A percentile compares a stretch with the other conserved stretches of the same genome.
These are phyloP conservation scores for Phyllotreta cruciferae DNA, from an alignment of 2,888 invertebrate genomes.

Conservation along the genomic window DNA sequence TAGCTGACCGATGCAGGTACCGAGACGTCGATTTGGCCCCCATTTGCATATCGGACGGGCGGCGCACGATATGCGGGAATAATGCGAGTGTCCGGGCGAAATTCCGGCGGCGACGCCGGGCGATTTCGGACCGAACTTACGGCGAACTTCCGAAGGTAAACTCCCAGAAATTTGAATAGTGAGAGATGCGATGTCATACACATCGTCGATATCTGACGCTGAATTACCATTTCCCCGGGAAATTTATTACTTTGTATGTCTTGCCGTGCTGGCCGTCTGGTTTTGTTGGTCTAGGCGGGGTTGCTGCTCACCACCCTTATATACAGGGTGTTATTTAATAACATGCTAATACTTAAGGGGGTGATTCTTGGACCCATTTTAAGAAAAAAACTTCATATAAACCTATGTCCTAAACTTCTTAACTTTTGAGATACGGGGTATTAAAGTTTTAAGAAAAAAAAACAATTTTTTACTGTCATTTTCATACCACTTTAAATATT, in stretches of 20 bases:
- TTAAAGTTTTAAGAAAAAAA: too few species aligned
- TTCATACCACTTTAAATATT: too few species aligned
- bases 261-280: constrained; percentile 5
- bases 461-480: too few species aligned
- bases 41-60: constrained; percentile 59
- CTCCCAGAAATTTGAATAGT: constrained; percentile 57
- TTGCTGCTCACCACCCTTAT: not conserved
- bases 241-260: constrained; percentile 40
- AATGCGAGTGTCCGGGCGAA: constrained; percentile 43
- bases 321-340: too few species aligned
- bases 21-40: constrained; percentile 50
- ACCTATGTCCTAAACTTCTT: too few species aligned
- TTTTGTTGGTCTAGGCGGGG: constrained; percentile 1
- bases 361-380: too few species aligned
- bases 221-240: constrained; percentile 50
- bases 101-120: constrained; percentile 9
- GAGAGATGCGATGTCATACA: constrained; percentile 50
- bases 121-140: constrained; percentile 51
- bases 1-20: constrained; percentile 61
- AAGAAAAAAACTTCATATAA: too few species aligned
- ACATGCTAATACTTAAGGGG: too few species aligned
- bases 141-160: constrained; percentile 56
- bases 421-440: too few species aligned
- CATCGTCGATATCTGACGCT: constrained; percentile 48
- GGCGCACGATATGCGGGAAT: constrained; percentile 56